phyloP scores from a whole-genome alignment of 2,797 vertebrate species.

The Rhynchonycteris naso region DNA sequence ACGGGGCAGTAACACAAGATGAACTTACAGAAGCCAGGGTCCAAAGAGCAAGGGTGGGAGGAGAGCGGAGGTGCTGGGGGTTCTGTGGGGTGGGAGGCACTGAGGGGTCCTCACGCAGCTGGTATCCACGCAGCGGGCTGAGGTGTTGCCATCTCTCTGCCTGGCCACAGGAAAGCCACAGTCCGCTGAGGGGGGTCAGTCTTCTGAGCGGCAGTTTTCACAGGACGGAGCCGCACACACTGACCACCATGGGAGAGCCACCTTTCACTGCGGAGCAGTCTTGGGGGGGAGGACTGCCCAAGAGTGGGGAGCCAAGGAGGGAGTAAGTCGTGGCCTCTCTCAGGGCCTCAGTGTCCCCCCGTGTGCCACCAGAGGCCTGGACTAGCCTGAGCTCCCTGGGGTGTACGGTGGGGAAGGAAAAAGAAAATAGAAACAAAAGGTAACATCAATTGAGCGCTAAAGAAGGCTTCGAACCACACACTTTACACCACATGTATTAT shows the following conservation, averaged over 20 bases:
- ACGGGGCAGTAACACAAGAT: neutral
- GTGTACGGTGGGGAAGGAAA: neutral
- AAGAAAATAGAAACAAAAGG: neutral
- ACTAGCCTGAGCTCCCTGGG: neutral
- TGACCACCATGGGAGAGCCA: neutral
- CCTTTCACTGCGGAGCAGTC: neutral
- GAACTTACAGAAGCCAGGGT: neutral
- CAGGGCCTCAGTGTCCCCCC: neutral
- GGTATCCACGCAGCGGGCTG: fast-evolving
- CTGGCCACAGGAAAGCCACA: neutral
- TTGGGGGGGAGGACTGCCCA: neutral
- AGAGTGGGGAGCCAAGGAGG: neutral
- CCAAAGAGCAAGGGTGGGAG: fast-evolving
- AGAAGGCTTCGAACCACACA: neutral
- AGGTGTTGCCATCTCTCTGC: neutral
- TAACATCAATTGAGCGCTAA: neutral
- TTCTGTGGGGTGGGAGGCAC: neutral
- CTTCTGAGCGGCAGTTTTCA: neutral
- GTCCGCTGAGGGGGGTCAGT: neutral
- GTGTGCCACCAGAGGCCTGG: neutral
- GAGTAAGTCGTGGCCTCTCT: neutral
- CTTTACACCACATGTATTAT: fast-evolving
- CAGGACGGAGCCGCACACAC: neutral
- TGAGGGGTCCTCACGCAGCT: fast-evolving
- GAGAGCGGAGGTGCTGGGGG: fast-evolving